Evolutionary conservation across 2,113 vertebrate genomes (phyloP).

Genomic region (Muscicapa adusta): DNA sequence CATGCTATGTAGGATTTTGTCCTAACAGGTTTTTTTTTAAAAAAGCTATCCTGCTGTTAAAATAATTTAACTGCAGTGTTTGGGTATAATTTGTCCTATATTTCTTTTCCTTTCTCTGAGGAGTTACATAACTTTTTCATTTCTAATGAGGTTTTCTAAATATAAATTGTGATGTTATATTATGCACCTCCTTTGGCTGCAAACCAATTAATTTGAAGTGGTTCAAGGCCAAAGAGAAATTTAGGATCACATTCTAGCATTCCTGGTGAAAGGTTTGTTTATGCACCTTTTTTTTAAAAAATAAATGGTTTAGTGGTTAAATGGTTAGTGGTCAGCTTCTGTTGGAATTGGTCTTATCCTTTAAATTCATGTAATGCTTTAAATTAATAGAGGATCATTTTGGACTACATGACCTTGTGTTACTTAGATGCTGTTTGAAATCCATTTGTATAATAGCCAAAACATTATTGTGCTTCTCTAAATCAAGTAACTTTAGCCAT

Average conservation of each 20-base stretch:
- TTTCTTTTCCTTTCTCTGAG: constrained; percentile 57
- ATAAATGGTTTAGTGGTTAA: background rate
- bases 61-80: constrained; percentile 49
- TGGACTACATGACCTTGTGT: background rate
- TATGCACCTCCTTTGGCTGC: constrained; percentile 37
- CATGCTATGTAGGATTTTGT: constrained; percentile 20
- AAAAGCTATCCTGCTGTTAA: constrained; percentile 52
- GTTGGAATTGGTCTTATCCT: background rate
- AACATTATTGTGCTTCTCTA: background rate
- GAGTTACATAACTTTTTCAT: constrained; percentile 56
- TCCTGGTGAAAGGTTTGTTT: background rate
- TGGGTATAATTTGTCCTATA: constrained; percentile 49
- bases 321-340: background rate
- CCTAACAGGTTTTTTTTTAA: background rate
- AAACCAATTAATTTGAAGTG: constrained; percentile 54
- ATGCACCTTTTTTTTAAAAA: background rate
- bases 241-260: background rate
- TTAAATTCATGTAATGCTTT: background rate
- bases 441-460: background rate
- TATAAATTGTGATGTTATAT: constrained; percentile 54
- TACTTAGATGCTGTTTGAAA: background rate
- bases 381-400: background rate
- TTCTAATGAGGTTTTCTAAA: constrained; percentile 68
- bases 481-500: background rate
- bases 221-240: constrained; percentile 64